Evolutionary conservation across 2,888 invertebrate genomes (phyloP), one percentile per base, ranked within the genome.

Genomic region (Ichneumoninae sp.): DNA sequence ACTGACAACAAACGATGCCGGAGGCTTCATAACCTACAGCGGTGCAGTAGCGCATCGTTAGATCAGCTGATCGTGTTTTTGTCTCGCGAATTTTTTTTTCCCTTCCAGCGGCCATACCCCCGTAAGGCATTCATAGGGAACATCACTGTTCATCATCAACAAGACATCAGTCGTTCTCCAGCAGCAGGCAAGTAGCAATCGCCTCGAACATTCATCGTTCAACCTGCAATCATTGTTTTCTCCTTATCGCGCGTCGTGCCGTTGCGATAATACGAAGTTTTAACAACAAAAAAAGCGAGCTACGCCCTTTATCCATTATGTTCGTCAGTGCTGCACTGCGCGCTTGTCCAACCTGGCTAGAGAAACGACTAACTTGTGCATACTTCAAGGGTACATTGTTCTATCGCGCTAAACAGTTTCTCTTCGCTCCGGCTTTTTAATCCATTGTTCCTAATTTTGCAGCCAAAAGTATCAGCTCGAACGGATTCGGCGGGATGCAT

Each of bases 401-500:
- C 50, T 16, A 62, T 62, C 72, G 40, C 26, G 13, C 33, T 19
- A 13, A 36, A n/a, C 7, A 22, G 40, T 75, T 71, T 44, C 6
- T 33, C 60, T 52, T 40, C 33, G 26, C n/a, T 1, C 26, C 40
- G 22, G 0, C 13, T 19, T 22, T 33, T 22, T 33, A 76, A 40
- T n/a, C 54, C 26, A 62, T 66, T 16, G 6, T 33, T 7, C 16
- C 72, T 62, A 5, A 47, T 26, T 87, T 62, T 86, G 7, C 83
- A 92, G 92, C 87, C 62, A 89, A 86, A 87, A 89, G 87, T 69
- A 82, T 90, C 74, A 82, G 89, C 47, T 71, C 89, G 8, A 90
- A 90, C 80, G 95, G 95, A 86, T 94, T 94, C 70, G 91, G 94
- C 88, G 94, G 95, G 74, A 92, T 94, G 87, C 96, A 96, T 89